Conservation (phyloP, 2,888 invertebrate species). For the Ectobius pallidus region DNA sequence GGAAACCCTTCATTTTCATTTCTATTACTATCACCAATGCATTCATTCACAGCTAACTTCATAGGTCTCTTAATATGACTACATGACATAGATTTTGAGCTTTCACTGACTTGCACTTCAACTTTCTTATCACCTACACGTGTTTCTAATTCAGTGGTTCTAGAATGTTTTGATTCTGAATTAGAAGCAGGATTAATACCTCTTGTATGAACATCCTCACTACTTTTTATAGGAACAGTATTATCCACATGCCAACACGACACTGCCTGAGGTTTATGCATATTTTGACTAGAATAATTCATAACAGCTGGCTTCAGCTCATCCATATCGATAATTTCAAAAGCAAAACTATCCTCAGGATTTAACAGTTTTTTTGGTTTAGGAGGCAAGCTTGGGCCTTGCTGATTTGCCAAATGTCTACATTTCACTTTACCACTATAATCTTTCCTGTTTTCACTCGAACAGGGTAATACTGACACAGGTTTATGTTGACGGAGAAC, state of each 20-base stretch:
- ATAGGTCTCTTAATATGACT: conserved; percentile 10
- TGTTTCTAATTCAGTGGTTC: not conserved
- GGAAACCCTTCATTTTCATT: not conserved
- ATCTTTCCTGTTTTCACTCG: not conserved
- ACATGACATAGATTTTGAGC: not conserved
- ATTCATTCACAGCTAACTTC: conserved; percentile 19
- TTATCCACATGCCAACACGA: conserved; percentile 16
- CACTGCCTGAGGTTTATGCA: not conserved
- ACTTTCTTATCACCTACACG: not conserved
- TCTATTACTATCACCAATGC: not conserved
- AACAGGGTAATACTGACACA: conserved; percentile 47
- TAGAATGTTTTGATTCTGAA: not conserved
- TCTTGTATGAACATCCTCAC: not conserved
- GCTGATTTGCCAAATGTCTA: conserved; percentile 9
- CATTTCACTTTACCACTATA: not conserved
- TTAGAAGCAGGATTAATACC: not conserved
- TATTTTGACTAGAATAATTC: conserved; percentile 23
- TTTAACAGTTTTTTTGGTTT: conserved; percentile 51
- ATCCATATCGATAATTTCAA: conserved; percentile 84
- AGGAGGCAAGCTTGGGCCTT: conserved; percentile 48
- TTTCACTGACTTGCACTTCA: not conserved
- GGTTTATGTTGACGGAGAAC: conserved; percentile 72
- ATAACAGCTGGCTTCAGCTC: conserved; percentile 55
- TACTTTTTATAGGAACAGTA: conserved; percentile 3
- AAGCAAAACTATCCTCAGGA: conserved; percentile 80